These are phyloP conservation scores for Eunapius fragilis DNA, from an alignment of 37 sponge, comb jelly and placozoan species.

Conservation along the genomic window DNA sequence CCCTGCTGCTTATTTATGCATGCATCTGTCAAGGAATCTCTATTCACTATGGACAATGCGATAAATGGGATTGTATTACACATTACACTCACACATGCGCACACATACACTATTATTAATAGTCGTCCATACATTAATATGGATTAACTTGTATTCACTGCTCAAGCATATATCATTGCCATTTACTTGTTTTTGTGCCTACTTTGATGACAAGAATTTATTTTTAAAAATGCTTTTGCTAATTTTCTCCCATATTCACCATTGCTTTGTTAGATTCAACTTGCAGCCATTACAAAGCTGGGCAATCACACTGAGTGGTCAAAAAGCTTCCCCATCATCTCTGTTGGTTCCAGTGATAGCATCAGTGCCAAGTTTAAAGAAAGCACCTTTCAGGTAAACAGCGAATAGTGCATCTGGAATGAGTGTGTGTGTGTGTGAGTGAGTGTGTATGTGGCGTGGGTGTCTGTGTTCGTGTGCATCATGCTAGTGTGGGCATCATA, in stretches of 20 bases:
- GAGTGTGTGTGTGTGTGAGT: slow-evolving; percentile 16
- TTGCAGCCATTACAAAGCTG: slow-evolving; percentile 17
- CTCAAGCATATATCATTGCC: no score
- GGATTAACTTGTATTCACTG: no score
- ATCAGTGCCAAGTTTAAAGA: slow-evolving; percentile 35
- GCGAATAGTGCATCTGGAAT: not conserved
- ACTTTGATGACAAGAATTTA: not conserved
- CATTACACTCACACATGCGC: not conserved
- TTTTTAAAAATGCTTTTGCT: not conserved
- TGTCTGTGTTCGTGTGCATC: not conserved
- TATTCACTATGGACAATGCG: no score
- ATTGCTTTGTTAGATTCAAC: slow-evolving; percentile 34
- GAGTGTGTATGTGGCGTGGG: not conserved
- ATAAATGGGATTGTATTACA: no score
- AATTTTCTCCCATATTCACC: not conserved
- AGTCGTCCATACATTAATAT: no score
- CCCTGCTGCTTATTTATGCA: not conserved
- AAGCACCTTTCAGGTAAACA: slow-evolving; percentile 38
- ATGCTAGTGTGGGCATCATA: not conserved
- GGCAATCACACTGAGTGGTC: slow-evolving; percentile 64
- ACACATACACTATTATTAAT: not conserved
- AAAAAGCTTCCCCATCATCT: slow-evolving; percentile 61
- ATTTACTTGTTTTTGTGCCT: no score
- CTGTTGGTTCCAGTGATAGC: slow-evolving; percentile 67
- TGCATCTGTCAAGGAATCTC: not conserved